Conservation (phyloP, 2,888 invertebrate species). For the Hemaris fuciformis region DNA sequence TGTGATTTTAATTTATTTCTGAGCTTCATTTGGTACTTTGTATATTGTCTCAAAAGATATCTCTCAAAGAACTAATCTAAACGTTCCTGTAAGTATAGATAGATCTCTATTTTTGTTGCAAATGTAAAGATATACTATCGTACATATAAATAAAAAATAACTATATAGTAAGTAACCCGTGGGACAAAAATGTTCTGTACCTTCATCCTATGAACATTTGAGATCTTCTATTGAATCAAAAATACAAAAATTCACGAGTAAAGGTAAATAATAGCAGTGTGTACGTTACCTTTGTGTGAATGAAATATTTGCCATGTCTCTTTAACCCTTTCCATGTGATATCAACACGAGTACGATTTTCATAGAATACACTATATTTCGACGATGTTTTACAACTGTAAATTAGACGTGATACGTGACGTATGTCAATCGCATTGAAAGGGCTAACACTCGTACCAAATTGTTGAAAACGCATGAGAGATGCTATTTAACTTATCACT, state of each 20-base stretch:
- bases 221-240: background rate
- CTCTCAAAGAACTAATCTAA: conserved; percentile 71
- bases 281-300: conserved; percentile 15
- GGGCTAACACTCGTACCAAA: background rate
- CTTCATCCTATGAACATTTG: background rate
- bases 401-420: background rate
- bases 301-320: conserved; percentile 10
- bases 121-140: conserved; percentile 48
- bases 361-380: background rate
- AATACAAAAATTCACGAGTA: background rate
- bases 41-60: conserved; percentile 34
- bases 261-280: background rate
- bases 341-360: background rate
- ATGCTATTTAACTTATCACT: conserved; percentile 72
- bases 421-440: background rate
- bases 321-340: background rate
- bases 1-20: conserved; percentile 80
- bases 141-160: conserved; percentile 23
- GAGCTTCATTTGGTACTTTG: conserved; percentile 50
- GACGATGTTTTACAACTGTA: background rate
- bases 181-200: background rate
- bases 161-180: background rate
- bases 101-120: conserved; percentile 76
- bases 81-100: conserved; percentile 79
- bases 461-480: conserved; percentile 41